A percentile compares a stretch with the other conserved stretches of the same genome.
These are phyloP conservation scores for Dichetophora obliterata DNA, from an alignment of 2,888 invertebrate genomes.

Conservation along the genomic window DNA sequence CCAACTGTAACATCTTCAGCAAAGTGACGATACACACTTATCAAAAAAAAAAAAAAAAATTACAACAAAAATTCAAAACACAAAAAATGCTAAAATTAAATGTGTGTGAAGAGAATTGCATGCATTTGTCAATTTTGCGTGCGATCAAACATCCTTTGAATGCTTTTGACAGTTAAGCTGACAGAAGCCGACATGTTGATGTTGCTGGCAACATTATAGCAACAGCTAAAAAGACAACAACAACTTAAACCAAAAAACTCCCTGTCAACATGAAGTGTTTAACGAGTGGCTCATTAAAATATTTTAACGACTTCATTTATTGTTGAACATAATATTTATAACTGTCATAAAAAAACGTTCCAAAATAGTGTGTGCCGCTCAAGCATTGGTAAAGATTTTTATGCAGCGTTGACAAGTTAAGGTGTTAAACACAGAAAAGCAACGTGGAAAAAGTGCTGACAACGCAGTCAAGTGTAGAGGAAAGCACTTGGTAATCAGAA, in stretches of 20 bases:
- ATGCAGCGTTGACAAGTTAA: constrained; percentile 49
- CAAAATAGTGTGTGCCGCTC: neutral
- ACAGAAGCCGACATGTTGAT: constrained; percentile 48
- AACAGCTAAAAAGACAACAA: constrained; percentile 19
- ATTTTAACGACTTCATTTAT: constrained; percentile 67
- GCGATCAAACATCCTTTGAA: constrained; percentile 65
- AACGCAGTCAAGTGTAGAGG: neutral
- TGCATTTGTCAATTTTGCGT: constrained; percentile 68
- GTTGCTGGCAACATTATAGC: constrained; percentile 37
- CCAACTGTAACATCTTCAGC: too few relatives aligned
- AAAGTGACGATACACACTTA: too few relatives aligned
- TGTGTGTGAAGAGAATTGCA: constrained; percentile 55
- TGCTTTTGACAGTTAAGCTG: constrained; percentile 47
- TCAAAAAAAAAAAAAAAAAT: neutral
- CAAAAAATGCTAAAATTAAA: neutral
- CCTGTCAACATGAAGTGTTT: constrained; percentile 57
- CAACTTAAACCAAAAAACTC: constrained; percentile 43
- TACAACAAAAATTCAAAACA: neutral
- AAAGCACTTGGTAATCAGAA: constrained; percentile 5
- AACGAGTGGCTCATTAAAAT: constrained; percentile 65
- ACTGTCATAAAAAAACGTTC: constrained; percentile 36
- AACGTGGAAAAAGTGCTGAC: constrained; percentile 12
- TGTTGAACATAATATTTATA: constrained; percentile 56
- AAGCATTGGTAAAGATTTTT: constrained; percentile 38
- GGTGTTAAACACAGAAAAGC: constrained; percentile 38